Evolutionary conservation across 1,140 invertebrate species (phyloP).

Genomic region (Temnothorax longispinosus): DNA sequence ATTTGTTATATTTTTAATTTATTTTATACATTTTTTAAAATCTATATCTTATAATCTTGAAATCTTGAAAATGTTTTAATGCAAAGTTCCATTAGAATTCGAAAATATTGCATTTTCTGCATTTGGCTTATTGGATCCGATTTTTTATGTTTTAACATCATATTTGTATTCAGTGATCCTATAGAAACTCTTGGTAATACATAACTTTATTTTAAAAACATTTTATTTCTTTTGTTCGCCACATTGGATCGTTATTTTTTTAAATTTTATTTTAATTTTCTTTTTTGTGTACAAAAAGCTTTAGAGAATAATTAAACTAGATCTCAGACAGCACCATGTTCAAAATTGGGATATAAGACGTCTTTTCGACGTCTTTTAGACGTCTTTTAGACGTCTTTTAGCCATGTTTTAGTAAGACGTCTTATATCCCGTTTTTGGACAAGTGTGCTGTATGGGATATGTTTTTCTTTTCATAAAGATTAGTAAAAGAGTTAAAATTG

Average conservation of each 20-base stretch:
- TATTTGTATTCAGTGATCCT: neutral
- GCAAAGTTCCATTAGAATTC: neutral
- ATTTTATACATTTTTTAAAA: neutral
- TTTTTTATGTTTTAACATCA: neutral
- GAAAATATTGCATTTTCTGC: neutral
- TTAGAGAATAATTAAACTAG: neutral
- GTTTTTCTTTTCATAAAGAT: neutral
- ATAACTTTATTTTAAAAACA: neutral
- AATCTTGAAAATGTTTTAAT: neutral
- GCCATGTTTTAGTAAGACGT: too few relatives aligned
- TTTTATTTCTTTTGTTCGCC: neutral
- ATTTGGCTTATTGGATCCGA: neutral
- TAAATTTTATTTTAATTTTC: neutral
- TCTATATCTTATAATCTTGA: neutral
- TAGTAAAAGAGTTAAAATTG: neutral
- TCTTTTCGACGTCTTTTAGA: too few relatives aligned
- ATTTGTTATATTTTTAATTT: neutral
- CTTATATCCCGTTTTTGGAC: too few relatives aligned
- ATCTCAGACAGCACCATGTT: too few relatives aligned
- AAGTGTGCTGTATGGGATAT: neutral
- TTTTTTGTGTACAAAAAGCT: too few relatives aligned
- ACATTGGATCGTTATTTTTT: neutral
- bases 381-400: too few relatives aligned
- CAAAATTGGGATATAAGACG: too few relatives aligned
- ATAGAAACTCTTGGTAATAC: neutral